Percentiles rank a stretch among this genome's conserved stretches.
phyloP scores from a whole-genome alignment of 1,140 invertebrate species.

The Scaptodrosophila lebanonensis region DNA sequence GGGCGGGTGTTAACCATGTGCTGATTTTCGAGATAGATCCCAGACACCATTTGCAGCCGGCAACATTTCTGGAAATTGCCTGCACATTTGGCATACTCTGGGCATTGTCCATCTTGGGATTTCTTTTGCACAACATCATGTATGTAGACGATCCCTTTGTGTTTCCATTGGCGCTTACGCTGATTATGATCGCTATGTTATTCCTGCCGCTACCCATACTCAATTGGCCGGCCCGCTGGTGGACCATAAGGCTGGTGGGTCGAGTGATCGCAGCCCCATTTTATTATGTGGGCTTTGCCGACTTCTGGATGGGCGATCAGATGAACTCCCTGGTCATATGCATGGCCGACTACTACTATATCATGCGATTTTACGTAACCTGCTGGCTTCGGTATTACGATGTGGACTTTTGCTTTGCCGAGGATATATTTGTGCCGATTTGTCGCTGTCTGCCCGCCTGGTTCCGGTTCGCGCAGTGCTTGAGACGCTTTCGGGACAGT shows the following conservation, averaged over 20 bases:
- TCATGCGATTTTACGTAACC: constrained; percentile 82
- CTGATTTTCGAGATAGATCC: constrained; percentile 89
- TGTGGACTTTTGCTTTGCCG: constrained; percentile 56
- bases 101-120: constrained; percentile 79
- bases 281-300: constrained; percentile 91
- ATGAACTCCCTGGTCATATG: constrained; percentile 88
- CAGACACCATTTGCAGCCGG: constrained; percentile 83
- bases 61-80: constrained; percentile 85
- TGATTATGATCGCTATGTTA: constrained; percentile 80
- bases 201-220: constrained; percentile 83
- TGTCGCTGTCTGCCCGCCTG: constrained; percentile 89
- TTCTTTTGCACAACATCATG: constrained; percentile 79
- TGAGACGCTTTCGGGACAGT: constrained; percentile 83
- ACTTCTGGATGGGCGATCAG: constrained; percentile 96
- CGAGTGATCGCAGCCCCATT: constrained; percentile 89
- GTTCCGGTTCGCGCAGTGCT: constrained; percentile 92
- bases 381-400: constrained; percentile 78
- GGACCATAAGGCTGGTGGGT: constrained; percentile 76
- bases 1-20: constrained; percentile 87
- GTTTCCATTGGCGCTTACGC: constrained; percentile 81
- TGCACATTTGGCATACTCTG: constrained; percentile 84
- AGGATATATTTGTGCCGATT: constrained; percentile 78
- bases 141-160: constrained; percentile 79
- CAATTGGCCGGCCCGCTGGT: constrained; percentile 80
- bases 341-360: constrained; percentile 89